Evolutionary conservation across 2,113 vertebrate species (phyloP).

Genomic region (Eulemur macaco): DNA sequence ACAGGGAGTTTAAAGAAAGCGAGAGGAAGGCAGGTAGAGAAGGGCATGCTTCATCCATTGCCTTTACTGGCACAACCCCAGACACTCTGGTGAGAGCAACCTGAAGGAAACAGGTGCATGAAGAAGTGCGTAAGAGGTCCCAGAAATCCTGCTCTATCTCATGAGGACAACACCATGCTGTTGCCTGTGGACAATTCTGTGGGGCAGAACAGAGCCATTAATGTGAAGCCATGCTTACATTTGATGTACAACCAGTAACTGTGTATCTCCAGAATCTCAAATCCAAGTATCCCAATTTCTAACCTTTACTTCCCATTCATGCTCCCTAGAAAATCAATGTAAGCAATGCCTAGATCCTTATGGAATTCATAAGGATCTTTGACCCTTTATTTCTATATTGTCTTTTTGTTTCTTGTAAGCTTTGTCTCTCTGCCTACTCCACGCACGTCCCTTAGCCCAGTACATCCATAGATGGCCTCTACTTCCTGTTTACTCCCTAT

Average conservation of each 20-base stretch:
- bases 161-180: accelerated
- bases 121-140: accelerated
- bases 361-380: neutral
- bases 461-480: neutral
- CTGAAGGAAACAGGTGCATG: no score
- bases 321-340: neutral
- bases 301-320: neutral
- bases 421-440: neutral
- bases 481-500: neutral
- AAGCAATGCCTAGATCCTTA: neutral
- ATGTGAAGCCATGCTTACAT: neutral
- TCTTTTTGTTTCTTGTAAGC: neutral
- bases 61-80: no score
- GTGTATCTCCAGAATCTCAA: neutral
- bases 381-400: neutral
- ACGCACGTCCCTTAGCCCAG: neutral
- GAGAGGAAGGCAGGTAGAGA: neutral
- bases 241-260: neutral
- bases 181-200: neutral
- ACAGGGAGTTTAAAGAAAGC: neutral
- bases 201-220: neutral
- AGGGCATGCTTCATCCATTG: neutral
- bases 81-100: neutral
- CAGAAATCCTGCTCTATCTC: neutral
- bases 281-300: neutral